Conservation (phyloP, 2,888 invertebrate genomes). For the Aphelenchoides bicaudatus region DNA sequence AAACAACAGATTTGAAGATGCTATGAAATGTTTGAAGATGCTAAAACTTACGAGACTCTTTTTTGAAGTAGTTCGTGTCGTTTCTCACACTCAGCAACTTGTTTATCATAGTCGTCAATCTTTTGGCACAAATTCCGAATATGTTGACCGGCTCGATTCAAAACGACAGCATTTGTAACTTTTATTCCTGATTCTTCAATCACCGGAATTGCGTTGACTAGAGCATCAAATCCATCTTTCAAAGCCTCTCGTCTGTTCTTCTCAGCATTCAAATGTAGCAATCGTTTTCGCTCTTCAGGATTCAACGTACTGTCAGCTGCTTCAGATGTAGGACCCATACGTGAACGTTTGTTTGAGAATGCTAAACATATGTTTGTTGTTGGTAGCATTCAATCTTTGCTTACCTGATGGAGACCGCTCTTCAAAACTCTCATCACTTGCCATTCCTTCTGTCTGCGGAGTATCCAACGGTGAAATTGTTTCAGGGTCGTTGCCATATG, state of each 20-base stretch:
- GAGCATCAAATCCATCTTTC: slow-evolving; percentile 60
- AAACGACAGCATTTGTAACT: slow-evolving; percentile 58
- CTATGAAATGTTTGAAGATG: not conserved
- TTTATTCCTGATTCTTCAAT: slow-evolving; percentile 55
- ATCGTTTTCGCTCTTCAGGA: slow-evolving; percentile 57
- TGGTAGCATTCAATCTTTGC: not conserved
- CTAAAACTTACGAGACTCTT: slow-evolving; percentile 40
- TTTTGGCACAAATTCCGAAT: slow-evolving; percentile 42
- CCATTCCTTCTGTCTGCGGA: slow-evolving; percentile 3
- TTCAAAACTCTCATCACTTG: slow-evolving; percentile 7
- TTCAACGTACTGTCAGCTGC: slow-evolving; percentile 55
- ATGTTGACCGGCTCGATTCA: slow-evolving; percentile 56
- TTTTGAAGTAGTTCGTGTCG: slow-evolving; percentile 38
- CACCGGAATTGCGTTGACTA: slow-evolving; percentile 55
- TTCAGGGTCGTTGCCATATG: not conserved
- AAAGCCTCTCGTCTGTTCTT: slow-evolving; percentile 57
- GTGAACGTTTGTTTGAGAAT: slow-evolving; percentile 5
- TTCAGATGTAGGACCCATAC: too few relatives aligned
- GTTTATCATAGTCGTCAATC: slow-evolving; percentile 29
- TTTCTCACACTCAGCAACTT: slow-evolving; percentile 29
- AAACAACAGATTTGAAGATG: slow-evolving; percentile 20
- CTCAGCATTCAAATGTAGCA: slow-evolving; percentile 59
- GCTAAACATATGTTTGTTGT: not conserved
- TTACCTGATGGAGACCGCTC: slow-evolving; percentile 5
- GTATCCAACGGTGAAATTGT: slow-evolving; percentile 2